Evolutionary conservation across 1,140 invertebrate genomes (phyloP).

Genomic region (Rhynchophorus ferrugineus): DNA sequence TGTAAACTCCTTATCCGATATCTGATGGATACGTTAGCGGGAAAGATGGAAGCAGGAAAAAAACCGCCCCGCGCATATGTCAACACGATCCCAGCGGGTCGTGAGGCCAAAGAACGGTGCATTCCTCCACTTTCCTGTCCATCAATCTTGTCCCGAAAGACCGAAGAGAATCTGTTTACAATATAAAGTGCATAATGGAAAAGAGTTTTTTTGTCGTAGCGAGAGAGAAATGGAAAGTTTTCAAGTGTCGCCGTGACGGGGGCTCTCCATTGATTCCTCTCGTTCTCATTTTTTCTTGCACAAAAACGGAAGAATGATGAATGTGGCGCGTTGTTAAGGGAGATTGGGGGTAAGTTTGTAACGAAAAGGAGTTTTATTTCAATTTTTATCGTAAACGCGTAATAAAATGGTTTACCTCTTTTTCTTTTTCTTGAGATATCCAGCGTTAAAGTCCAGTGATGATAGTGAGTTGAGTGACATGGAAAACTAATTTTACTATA

Average conservation of each 20-base stretch:
- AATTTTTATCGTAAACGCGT: no score
- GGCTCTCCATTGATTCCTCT: not conserved
- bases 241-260: not conserved
- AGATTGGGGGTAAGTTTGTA: no score
- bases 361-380: no score
- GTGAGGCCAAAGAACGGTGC: conserved; percentile 24
- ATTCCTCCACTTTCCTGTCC: conserved; percentile 23
- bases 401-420: no score
- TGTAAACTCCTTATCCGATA: no score
- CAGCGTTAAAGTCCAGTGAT: no score
- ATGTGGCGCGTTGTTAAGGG: not conserved
- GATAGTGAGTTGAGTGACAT: no score
- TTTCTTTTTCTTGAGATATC: no score
- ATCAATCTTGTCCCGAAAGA: conserved; percentile 24
- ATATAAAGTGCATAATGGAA: conserved; percentile 9
- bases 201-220: not conserved
- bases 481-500: no score
- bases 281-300: not conserved
- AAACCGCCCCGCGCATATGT: conserved; percentile 26
- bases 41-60: no score
- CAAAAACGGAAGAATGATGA: not conserved
- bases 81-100: conserved; percentile 27
- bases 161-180: conserved; percentile 1
- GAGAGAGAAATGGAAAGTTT: not conserved
- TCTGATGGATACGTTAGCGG: no score